These are phyloP conservation scores for Linnaemya vulpina DNA, from an alignment of 2,888 invertebrate species.

Conservation along the genomic window DNA sequence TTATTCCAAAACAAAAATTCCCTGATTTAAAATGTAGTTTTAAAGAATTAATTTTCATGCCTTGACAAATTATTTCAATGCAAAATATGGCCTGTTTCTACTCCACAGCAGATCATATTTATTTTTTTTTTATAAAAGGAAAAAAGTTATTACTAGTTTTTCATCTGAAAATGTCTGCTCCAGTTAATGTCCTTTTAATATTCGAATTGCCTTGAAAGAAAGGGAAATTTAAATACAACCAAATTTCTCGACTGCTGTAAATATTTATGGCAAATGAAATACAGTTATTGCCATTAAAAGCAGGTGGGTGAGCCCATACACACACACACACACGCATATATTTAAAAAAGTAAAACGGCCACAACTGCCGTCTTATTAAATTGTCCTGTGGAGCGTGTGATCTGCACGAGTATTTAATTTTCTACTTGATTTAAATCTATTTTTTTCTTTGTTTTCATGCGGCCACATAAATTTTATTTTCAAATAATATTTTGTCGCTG, in stretches of 20 bases:
- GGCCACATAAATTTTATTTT: constrained; percentile 31
- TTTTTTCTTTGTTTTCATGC: constrained; percentile 2
- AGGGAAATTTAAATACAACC: constrained; percentile 30
- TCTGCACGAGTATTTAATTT: constrained; percentile 64
- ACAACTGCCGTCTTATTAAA: constrained; percentile 24
- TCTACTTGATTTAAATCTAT: constrained; percentile 65
- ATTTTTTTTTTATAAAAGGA: not conserved
- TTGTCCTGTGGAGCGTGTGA: constrained; percentile 54
- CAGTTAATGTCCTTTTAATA: constrained; percentile 18
- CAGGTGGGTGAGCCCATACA: not conserved
- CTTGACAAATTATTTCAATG: not conserved
- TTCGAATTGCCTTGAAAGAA: constrained; percentile 25
- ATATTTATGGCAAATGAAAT: not conserved
- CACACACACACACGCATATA: not conserved
- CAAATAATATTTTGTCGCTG: constrained; percentile 4
- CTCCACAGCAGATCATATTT: no score
- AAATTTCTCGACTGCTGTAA: constrained; percentile 8
- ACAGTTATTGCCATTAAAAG: constrained; percentile 4
- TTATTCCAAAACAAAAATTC: no score
- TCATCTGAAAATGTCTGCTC: not conserved
- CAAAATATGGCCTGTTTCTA: not conserved
- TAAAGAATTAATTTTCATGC: not conserved
- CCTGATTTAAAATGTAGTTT: no score
- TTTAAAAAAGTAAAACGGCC: constrained; percentile 10
- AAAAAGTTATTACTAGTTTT: not conserved